Evolutionary conservation across 2,888 invertebrate species (phyloP), one percentile per base, ranked within the genome.

Genomic region (Megaustenia siamemsis): DNA sequence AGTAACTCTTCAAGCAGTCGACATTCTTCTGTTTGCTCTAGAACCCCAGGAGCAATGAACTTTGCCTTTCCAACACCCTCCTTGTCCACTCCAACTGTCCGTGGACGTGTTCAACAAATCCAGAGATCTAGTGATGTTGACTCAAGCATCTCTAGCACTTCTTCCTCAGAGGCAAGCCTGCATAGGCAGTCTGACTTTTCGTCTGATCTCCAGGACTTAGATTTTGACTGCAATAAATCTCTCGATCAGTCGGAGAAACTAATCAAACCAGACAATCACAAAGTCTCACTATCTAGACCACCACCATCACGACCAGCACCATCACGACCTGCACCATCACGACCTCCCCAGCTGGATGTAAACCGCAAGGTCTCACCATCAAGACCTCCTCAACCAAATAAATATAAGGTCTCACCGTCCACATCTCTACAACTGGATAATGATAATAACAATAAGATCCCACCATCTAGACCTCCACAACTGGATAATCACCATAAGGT

Each of bases 151-250:
- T 66, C 79, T 21, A 24, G 32, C 24, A 35, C 49, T 78, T 60
- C 77, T 53, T 60, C 77, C 5, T 60, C 63, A 43, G 79, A 28
- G 0, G 10, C 63, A 32, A 66, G 43, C 45, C 32, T 28, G 24
- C 40, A 45, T 32, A 63, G 6, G 40, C 71, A 38, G n/a, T 38
- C 56, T 43, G 82, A 82, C 56, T 28, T 24, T 38, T 71, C 73
- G 32, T 66, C 66, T 21, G 81, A 81, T 60, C 56, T 81, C 24
- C 6, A 40, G 21, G 73, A 73, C n/a, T 60, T 82, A 8, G 60
- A 73, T 15, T 73, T 73, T 73, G 43, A 56, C 21, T 28, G 38
- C 10, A 49, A 38, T 24, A 38, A 1, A 35, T 6, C 63, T 5
- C 15, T n/a, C 32, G 45, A 79, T 12, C 66, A 32, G 32, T 24